Base-by-base conservation (phyloP, 92 coral and sea anemone genomes). In the Paramuricea clavata region DNA sequence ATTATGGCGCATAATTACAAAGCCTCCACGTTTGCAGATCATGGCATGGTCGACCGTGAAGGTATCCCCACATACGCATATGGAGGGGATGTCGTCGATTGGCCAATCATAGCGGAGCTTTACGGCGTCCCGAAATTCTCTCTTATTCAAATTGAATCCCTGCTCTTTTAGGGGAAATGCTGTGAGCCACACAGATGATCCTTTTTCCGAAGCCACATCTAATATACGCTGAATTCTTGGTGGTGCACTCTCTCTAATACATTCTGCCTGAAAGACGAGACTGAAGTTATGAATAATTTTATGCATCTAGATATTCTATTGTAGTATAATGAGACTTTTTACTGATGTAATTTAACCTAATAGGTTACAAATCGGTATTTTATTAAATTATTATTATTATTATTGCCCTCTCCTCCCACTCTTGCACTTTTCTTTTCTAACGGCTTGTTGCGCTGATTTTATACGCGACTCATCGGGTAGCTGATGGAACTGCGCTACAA, bases 81-180 rank as follows among this genome's bases (percentile, higher is more conserved):
- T 35, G 12, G 85, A 86, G 17, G 79, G 79, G 23, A 64, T 78
- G 26, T 87, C 86, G 36, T 43, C 67, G 26, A 79, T 61, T 13
- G 87, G 81, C 90, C 90, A 87, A 57, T 80, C 90, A 69, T 87
- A 87, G 49, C 90, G 90, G 30, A 87, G 85, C 34, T 61, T 85
- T 21, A 76, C 54, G 56, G 84, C 89, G 72, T 85, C 89, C 9
- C 89, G 59, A 49, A 80, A 80, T 69, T 87, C 90, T 32, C 90
- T 79, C 21, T 70, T 83, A 54, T 83, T 83, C 47, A 83, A 59
- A 60, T 43, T 71, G 67, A 71, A 83, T 17, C 81, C 87, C 69
- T 34, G 21, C 69, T 87, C 87, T 30, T 32, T 69, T 21, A 83
- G 88, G 16, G 85, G 88, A 50, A 88, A 80, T 10, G 49, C 71